phyloP scores from a whole-genome alignment of 2,888 invertebrate species.

The Psylliodes chrysocephalus region DNA sequence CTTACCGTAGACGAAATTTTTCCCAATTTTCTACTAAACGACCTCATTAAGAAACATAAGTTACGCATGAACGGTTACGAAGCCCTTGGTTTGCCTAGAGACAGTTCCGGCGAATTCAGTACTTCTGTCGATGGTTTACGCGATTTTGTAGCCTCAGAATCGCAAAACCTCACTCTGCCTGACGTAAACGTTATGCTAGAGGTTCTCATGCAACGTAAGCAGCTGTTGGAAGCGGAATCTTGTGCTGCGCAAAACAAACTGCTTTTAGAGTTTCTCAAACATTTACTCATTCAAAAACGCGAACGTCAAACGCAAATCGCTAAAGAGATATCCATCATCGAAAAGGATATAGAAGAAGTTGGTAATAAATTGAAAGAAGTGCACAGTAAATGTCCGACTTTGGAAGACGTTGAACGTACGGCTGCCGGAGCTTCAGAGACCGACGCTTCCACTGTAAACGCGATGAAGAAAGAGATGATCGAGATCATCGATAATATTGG shows the following conservation, averaged over 20 bases:
- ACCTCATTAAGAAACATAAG: constrained; percentile 79
- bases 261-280: constrained; percentile 84
- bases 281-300: constrained; percentile 78
- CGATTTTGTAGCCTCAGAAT: constrained; percentile 75
- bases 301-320: constrained; percentile 74
- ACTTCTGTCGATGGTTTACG: constrained; percentile 68
- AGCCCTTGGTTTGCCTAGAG: constrained; percentile 61
- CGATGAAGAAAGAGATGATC: constrained; percentile 69
- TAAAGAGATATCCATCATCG: constrained; percentile 79
- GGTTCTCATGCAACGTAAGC: constrained; percentile 80
- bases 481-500: constrained; percentile 69
- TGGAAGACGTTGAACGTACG: constrained; percentile 68
- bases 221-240: constrained; percentile 82
- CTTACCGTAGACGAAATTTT: constrained; percentile 79
- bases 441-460: constrained; percentile 65
- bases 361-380: constrained; percentile 72
- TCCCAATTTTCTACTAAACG: constrained; percentile 88
- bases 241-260: constrained; percentile 82
- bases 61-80: constrained; percentile 65
- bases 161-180: constrained; percentile 77
- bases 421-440: constrained; percentile 63
- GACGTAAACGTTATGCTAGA: constrained; percentile 87
- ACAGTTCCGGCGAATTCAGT: constrained; percentile 62
- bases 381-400: constrained; percentile 69
- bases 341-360: constrained; percentile 78